Conservation (phyloP, 1,140 invertebrate genomes). For the Papilio polyxenes region DNA sequence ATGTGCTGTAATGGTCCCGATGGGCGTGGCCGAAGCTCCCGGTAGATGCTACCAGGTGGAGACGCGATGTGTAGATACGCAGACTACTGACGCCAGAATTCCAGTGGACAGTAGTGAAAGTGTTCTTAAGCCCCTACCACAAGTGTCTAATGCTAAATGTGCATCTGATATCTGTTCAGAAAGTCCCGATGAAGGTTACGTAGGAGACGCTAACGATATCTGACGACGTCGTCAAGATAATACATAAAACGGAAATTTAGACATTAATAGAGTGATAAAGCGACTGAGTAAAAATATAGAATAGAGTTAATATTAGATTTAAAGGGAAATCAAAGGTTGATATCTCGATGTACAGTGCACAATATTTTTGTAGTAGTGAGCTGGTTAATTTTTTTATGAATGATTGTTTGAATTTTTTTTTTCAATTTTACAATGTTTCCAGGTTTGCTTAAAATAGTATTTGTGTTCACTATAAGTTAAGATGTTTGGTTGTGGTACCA, state of each 20-base stretch:
- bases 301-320: slow-evolving; percentile 49
- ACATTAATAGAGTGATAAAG: slow-evolving; percentile 76
- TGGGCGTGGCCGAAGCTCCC: slow-evolving; percentile 65
- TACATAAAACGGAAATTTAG: slow-evolving; percentile 71
- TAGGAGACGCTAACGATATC: slow-evolving; percentile 86
- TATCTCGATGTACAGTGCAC: slow-evolving; percentile 56
- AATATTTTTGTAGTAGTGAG: slow-evolving; percentile 37
- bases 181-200: slow-evolving; percentile 93
- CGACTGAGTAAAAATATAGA: slow-evolving; percentile 77
- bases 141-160: slow-evolving; percentile 76
- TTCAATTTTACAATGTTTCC: slow-evolving; percentile 34
- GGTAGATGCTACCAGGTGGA: slow-evolving; percentile 72
- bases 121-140: slow-evolving; percentile 71
- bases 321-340: slow-evolving; percentile 35
- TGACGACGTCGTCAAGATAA: slow-evolving; percentile 83
- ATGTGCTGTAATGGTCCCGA: slow-evolving; percentile 72
- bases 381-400: background rate
- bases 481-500: slow-evolving; percentile 15
- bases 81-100: slow-evolving; percentile 78
- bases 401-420: slow-evolving; percentile 37
- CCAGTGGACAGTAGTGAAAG: slow-evolving; percentile 66
- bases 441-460: slow-evolving; percentile 29
- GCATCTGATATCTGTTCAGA: slow-evolving; percentile 85
- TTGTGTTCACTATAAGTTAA: background rate
- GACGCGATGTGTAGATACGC: slow-evolving; percentile 81